Conservation (phyloP, 2,113 vertebrate genomes). For the Pagrus major region DNA sequence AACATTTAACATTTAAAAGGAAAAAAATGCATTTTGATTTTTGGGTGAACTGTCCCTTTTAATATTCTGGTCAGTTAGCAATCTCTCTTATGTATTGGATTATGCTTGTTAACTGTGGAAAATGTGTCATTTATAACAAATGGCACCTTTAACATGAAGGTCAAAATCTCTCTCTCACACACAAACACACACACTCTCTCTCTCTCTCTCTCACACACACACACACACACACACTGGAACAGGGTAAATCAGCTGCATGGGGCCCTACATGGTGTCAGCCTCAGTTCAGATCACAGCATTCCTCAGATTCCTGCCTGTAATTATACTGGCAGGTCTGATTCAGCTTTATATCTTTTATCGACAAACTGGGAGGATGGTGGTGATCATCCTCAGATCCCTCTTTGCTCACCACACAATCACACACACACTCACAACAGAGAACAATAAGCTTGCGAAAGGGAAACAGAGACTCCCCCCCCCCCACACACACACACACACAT, state of each 20-base stretch:
- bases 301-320: slow-evolving; percentile 76
- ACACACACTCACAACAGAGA: background rate
- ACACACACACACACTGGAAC: slow-evolving; percentile 16
- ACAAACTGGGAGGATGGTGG: slow-evolving; percentile 23
- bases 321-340: slow-evolving; percentile 68
- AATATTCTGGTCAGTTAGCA: too few relatives aligned
- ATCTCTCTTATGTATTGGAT: background rate
- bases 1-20: too few relatives aligned
- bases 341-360: slow-evolving; percentile 57
- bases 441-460: background rate
- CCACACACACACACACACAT: slow-evolving; percentile 5
- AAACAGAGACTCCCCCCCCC: slow-evolving; percentile 20
- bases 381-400: slow-evolving; percentile 39
- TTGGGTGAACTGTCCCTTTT: too few relatives aligned
- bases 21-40: too few relatives aligned
- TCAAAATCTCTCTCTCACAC: slow-evolving; percentile 24
- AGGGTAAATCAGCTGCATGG: slow-evolving; percentile 64
- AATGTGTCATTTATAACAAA: slow-evolving; percentile 29
- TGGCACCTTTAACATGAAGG: slow-evolving; percentile 7
- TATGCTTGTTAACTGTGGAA: background rate
- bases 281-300: slow-evolving; percentile 75
- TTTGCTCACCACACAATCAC: slow-evolving; percentile 21
- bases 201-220: background rate
- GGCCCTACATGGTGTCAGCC: slow-evolving; percentile 67
- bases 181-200: too few relatives aligned